Percentiles rank a stretch among this genome's conserved stretches.
phyloP scores from a whole-genome alignment of 2,113 vertebrate genomes.

The Chitala chitala region DNA sequence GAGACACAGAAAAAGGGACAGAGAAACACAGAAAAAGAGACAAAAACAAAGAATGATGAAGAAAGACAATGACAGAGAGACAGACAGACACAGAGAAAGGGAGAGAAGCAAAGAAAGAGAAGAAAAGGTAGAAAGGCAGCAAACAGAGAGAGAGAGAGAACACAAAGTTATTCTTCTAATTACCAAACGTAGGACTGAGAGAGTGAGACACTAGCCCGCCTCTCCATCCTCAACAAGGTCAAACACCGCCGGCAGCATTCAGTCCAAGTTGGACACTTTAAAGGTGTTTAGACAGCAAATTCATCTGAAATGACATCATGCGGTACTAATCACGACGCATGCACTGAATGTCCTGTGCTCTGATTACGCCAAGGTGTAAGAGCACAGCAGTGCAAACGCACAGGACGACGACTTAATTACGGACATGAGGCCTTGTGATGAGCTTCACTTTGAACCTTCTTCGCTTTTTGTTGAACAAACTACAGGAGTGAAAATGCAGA shows the following conservation, averaged over 20 bases:
- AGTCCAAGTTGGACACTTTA: not conserved
- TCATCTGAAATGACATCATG: constrained; percentile 18
- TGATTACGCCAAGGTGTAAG: constrained; percentile 7
- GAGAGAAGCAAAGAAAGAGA: no score
- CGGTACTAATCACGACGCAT: constrained; percentile 11
- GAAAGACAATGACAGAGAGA: no score
- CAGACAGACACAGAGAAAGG: no score
- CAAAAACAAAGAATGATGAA: no score
- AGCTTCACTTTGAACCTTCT: not conserved
- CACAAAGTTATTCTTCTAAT: constrained; percentile 11
- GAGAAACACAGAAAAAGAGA: no score
- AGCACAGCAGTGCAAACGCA: not conserved
- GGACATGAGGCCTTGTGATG: not conserved
- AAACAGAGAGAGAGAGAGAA: not conserved
- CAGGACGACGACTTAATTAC: not conserved
- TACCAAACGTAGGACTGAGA: not conserved
- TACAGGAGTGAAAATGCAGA: not conserved
- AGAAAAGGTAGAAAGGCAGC: no score
- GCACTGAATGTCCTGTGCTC: not conserved
- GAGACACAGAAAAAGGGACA: no score
- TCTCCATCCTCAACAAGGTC: constrained; percentile 16
- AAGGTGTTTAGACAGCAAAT: constrained; percentile 10
- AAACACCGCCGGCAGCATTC: constrained; percentile 13
- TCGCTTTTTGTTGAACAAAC: not conserved
- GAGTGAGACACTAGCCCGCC: not conserved